phyloP scores from a whole-genome alignment of 2,888 invertebrate genomes.

The Nowickia ferox region DNA sequence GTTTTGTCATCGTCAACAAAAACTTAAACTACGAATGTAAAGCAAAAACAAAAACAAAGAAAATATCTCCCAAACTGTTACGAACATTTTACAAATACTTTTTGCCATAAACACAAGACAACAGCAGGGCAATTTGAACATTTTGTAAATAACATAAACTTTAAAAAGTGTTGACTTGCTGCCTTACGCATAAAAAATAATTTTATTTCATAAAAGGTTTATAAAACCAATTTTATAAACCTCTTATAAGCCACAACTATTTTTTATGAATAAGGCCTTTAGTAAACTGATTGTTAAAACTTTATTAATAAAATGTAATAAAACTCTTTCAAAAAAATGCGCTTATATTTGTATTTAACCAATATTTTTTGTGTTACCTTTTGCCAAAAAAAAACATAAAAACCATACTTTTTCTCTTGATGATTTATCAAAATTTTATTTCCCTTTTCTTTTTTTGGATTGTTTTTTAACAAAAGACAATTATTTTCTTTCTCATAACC shows the following conservation, averaged over 20 bases:
- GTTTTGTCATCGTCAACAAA: too few species aligned
- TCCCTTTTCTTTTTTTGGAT: conserved; percentile 70
- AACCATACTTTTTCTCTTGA: conserved; percentile 62
- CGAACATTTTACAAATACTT: neutral
- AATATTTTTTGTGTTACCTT: conserved; percentile 61
- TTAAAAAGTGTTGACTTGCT: neutral
- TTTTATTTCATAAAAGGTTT: too few species aligned
- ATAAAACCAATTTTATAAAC: too few species aligned
- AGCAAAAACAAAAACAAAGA: neutral
- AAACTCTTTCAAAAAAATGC: conserved; percentile 35
- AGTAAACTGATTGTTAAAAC: neutral
- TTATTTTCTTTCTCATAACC: conserved; percentile 74
- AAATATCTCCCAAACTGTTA: neutral
- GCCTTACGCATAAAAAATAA: too few species aligned
- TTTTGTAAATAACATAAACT: conserved; percentile 48
- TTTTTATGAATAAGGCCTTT: too few species aligned
- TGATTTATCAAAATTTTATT: conserved; percentile 70
- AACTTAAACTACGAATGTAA: too few species aligned
- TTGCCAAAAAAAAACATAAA: conserved; percentile 45
- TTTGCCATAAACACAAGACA: neutral
- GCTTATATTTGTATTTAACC: conserved; percentile 70
- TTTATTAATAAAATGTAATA: neutral
- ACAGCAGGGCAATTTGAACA: conserved; percentile 6
- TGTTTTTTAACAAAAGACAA: conserved; percentile 75
- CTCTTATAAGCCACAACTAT: too few species aligned